These are phyloP conservation scores for Drosophila oshimai DNA, from an alignment of 1,140 invertebrate genomes.

Conservation along the genomic window DNA sequence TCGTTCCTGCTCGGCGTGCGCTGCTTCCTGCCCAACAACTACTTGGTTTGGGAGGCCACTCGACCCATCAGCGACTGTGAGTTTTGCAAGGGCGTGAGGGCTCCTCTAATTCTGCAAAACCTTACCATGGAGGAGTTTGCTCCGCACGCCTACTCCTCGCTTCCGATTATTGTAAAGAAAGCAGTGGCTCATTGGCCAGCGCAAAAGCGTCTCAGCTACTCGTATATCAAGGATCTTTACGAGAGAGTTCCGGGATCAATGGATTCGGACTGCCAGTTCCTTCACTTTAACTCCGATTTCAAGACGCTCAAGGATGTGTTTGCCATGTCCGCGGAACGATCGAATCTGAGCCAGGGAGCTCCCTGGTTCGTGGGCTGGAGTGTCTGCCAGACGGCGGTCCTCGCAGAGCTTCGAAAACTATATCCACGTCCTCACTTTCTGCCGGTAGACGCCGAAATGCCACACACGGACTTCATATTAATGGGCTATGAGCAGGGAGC, in stretches of 20 bases:
- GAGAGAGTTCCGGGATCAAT: conserved; percentile 86
- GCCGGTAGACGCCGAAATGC: conserved; percentile 93
- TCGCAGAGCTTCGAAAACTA: conserved; percentile 89
- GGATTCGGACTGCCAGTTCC: conserved; percentile 93
- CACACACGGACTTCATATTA: conserved; percentile 96
- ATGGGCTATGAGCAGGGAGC: conserved; percentile 96
- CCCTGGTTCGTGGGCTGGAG: conserved; percentile 97
- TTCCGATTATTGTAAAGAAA: conserved; percentile 91
- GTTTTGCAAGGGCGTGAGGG: conserved; percentile 85
- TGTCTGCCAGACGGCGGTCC: conserved; percentile 92
- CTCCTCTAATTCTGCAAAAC: conserved; percentile 87
- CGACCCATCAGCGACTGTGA: conserved; percentile 91
- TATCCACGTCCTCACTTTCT: conserved; percentile 93
- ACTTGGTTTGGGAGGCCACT: conserved; percentile 92
- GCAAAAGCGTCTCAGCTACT: conserved; percentile 87
- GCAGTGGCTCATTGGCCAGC: conserved; percentile 91
- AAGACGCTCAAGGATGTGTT: conserved; percentile 90
- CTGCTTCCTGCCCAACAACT: conserved; percentile 92
- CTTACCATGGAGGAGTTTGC: conserved; percentile 87
- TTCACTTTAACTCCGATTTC: conserved; percentile 94
- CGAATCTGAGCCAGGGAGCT: conserved; percentile 85
- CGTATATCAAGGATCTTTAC: conserved; percentile 91
- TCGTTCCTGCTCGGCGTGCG: conserved; percentile 84
- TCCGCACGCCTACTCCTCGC: conserved; percentile 89
- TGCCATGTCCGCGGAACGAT: conserved; percentile 87